Percentiles rank a stretch among this genome's conserved stretches.
Conservation (phyloP, 1,140 invertebrate genomes). For the Macrobrachium rosenbergii region DNA sequence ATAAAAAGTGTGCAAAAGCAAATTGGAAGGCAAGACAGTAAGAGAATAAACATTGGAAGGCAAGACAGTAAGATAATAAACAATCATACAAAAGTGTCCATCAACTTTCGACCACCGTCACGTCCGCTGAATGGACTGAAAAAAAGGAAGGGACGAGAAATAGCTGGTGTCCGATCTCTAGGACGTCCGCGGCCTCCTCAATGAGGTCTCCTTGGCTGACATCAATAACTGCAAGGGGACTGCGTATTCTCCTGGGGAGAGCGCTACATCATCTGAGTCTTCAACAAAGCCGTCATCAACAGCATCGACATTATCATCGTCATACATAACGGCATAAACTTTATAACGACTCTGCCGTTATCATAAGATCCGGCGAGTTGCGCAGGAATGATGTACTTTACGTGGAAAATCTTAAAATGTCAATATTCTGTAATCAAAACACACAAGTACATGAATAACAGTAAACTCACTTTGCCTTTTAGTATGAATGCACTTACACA, state of each 20-base stretch:
- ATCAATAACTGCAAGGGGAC: too few relatives aligned
- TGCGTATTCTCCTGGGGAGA: too few relatives aligned
- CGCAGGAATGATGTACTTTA: background rate
- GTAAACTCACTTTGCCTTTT: too few relatives aligned
- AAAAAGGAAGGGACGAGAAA: constrained; percentile 45
- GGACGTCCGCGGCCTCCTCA: constrained; percentile 24
- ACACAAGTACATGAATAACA: too few relatives aligned
- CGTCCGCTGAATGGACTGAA: constrained; percentile 62
- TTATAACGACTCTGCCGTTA: too few relatives aligned
- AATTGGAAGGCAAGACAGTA: background rate
- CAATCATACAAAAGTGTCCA: constrained; percentile 22
- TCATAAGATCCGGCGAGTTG: background rate
- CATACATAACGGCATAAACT: too few relatives aligned
- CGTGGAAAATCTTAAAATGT: too few relatives aligned
- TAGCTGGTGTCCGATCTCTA: constrained; percentile 45
- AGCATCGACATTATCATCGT: too few relatives aligned
- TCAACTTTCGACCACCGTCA: constrained; percentile 27
- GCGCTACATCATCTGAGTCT: too few relatives aligned
- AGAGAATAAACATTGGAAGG: background rate
- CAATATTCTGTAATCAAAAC: too few relatives aligned
- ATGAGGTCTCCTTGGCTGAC: constrained; percentile 22
- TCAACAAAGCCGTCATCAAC: too few relatives aligned
- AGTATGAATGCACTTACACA: too few relatives aligned
- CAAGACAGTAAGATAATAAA: background rate
- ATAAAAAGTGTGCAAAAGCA: background rate